Conservation (phyloP, 2,113 vertebrate genomes). For the Saguinus imperator region DNA sequence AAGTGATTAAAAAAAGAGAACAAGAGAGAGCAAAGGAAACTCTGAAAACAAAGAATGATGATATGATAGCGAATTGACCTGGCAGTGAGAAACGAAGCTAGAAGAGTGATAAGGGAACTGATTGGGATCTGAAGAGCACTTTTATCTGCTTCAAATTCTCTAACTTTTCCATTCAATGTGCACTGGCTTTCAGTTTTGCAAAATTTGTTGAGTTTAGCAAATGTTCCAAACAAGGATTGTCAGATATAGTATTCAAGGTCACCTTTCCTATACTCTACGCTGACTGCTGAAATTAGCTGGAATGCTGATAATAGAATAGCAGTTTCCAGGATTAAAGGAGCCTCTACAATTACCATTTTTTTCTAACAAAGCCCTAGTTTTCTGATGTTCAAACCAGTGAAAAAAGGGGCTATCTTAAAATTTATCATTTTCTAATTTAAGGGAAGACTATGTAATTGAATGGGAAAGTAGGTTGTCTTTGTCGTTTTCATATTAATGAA, state of each 20-base stretch:
- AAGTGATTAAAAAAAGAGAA: not conserved
- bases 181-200: not conserved
- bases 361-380: conserved; percentile 38
- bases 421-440: conserved; percentile 42
- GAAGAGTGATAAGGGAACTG: not conserved
- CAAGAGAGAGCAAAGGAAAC: not conserved
- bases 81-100: not conserved
- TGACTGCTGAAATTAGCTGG: not conserved
- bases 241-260: not conserved
- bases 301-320: not conserved
- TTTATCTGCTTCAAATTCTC: conserved; percentile 26
- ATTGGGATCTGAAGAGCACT: not conserved
- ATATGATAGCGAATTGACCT: not conserved
- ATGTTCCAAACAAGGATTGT: not conserved
- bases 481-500: not conserved
- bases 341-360: not conserved
- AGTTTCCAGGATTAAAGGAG: not conserved
- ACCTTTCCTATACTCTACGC: not conserved
- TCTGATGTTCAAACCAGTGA: not conserved
- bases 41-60: not conserved
- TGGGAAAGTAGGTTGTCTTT: not conserved
- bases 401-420: conserved; percentile 25
- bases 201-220: conserved; percentile 39
- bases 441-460: not conserved
- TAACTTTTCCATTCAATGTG: not conserved